Conservation (phyloP, 1,140 invertebrate species). For the Tribolium madens region DNA sequence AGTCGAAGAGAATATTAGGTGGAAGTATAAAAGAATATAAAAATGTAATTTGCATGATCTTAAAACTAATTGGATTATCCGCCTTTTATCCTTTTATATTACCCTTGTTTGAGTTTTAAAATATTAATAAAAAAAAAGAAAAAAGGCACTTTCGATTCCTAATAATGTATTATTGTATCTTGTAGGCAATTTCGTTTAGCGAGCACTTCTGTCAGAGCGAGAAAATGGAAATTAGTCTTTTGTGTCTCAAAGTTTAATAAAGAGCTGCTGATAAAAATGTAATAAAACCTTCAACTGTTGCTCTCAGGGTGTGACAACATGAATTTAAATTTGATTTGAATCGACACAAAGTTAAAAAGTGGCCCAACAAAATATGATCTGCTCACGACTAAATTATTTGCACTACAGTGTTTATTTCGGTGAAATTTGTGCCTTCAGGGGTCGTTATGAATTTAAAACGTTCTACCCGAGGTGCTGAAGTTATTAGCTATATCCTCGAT, state of each 20-base stretch:
- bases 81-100: slow-evolving; percentile 38
- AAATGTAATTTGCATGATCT: slow-evolving; percentile 46
- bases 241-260: slow-evolving; percentile 34
- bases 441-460: neutral
- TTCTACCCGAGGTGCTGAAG: neutral
- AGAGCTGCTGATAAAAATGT: slow-evolving; percentile 30
- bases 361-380: neutral
- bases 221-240: slow-evolving; percentile 35
- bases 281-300: slow-evolving; percentile 37
- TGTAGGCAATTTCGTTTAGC: slow-evolving; percentile 39
- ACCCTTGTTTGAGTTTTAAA: slow-evolving; percentile 30
- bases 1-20: slow-evolving; percentile 1
- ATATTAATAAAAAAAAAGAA: slow-evolving; percentile 38
- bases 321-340: neutral
- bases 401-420: neutral
- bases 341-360: neutral
- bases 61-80: slow-evolving; percentile 43
- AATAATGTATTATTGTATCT: slow-evolving; percentile 45
- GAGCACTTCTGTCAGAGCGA: slow-evolving; percentile 24
- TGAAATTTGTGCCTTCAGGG: neutral
- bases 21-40: slow-evolving; percentile 41
- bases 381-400: neutral
- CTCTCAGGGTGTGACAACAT: slow-evolving; percentile 4
- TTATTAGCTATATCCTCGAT: slow-evolving; percentile 5
- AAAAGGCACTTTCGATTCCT: slow-evolving; percentile 42